Base-by-base conservation (phyloP, 37 sponge, comb jelly and placozoan species). In the Ephydatia muelleri region DNA sequence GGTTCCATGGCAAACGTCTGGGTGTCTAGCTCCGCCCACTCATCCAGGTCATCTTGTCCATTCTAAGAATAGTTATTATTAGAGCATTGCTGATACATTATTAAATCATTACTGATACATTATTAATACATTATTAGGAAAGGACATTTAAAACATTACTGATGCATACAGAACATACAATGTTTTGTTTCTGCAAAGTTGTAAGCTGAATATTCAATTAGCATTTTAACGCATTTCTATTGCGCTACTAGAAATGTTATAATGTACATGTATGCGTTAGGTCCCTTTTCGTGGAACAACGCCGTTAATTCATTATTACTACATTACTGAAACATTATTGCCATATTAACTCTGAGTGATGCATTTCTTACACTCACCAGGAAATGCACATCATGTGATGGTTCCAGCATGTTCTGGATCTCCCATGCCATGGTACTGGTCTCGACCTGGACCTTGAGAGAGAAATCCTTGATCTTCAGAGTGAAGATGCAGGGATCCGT, bases 401-500 rank as follows among this genome's bases (percentile, higher is more conserved):
- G 76, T 6, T 87, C 76, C 67, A 80, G n/a, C 57, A 87, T 66
- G 49, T 81, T 87, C 30, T 49, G 67, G 3, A 87, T 75, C 27
- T 87, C 87, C 81, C 74, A 38, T 16, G 87, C 87, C 2, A 39
- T 37, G 5, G 66, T 28, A 13, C 69, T 2, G 11, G 76, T 68
- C 74, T 90, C 90, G 69, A 81, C 85, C 23, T 85, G 80, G 29
- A 85, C 40, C 64, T 74, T 76, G 40, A 69, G 30, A 49, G 65
- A 67, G 27, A 33, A 49, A 0, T 43, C 49, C 36, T 87, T 43
- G 47, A 43, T 43, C 6, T 38, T 4, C 25, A 78, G 43, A 11
- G 30, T 69, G 3, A 78, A 26, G 49, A 26, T 40, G 57, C 79
- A 78, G 11, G 79, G 79, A 12, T 78, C 79, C 9, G 79, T 26